phyloP scores from a whole-genome alignment of 2,113 vertebrate species.

The Alouatta palliata region DNA sequence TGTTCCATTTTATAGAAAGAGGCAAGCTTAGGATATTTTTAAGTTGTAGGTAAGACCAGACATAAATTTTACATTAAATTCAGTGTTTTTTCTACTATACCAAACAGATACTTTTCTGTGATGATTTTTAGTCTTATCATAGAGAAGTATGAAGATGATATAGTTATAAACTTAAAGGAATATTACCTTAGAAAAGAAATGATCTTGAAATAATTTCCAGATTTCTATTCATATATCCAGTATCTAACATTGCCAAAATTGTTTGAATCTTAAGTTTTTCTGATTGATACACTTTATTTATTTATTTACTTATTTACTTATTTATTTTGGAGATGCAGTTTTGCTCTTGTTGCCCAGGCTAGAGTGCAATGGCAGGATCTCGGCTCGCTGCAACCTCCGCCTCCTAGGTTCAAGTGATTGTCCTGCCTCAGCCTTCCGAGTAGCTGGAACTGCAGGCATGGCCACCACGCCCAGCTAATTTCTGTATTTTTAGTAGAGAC shows the following conservation, averaged over 20 bases:
- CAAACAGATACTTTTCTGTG: not conserved
- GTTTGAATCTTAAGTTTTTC: constrained; percentile 50
- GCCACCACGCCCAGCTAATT: no score
- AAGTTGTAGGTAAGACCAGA: not conserved
- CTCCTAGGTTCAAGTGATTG: no score
- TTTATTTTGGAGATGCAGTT: no score
- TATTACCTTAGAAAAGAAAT: constrained; percentile 12
- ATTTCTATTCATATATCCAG: not conserved
- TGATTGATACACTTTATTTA: not conserved
- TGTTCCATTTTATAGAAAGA: not conserved
- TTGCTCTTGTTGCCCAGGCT: no score
- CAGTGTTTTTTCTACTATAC: not conserved
- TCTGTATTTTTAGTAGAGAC: no score
- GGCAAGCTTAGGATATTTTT: not conserved
- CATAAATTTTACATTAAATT: not conserved
- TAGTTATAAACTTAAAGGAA: not conserved
- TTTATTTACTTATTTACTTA: no score
- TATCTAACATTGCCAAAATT: not conserved
- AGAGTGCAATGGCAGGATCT: no score
- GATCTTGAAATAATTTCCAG: constrained; percentile 40
- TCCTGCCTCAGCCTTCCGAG: no score
- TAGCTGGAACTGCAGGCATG: no score
- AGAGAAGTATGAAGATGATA: not conserved
- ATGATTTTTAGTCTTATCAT: constrained; percentile 40
- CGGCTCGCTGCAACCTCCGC: no score